Evolutionary conservation across 2,797 vertebrate species (phyloP).

Genomic region (Hoplostethus atlanticus): DNA sequence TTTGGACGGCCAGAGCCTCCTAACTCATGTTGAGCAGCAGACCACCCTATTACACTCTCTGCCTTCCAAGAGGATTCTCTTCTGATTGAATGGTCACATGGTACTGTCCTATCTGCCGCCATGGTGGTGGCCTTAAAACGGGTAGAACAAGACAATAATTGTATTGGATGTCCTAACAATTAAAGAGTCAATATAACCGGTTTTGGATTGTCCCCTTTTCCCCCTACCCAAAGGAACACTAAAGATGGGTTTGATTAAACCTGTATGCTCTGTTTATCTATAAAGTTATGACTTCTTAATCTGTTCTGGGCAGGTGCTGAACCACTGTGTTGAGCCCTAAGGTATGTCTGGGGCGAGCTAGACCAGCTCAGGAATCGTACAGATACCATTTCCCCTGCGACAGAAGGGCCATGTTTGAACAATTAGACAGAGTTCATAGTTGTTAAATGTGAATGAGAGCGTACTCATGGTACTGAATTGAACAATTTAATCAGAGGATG

Average conservation of each 20-base stretch:
- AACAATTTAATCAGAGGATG: conserved; percentile 53
- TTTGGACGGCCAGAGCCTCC: conserved; percentile 77
- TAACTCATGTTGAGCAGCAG: conserved; percentile 82
- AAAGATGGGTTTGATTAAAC: conserved; percentile 85
- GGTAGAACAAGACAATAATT: conserved; percentile 88
- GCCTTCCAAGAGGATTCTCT: conserved; percentile 84
- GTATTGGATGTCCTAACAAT: conserved; percentile 87
- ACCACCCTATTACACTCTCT: conserved; percentile 87
- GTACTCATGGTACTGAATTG: conserved; percentile 24
- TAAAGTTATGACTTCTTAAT: conserved; percentile 69
- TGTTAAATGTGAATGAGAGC: conserved; percentile 51
- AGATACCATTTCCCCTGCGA: conserved; percentile 59
- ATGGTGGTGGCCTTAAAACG: conserved; percentile 82
- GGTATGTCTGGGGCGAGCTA: conserved; percentile 66
- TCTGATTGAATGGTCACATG: conserved; percentile 84
- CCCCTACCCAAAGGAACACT: conserved; percentile 76
- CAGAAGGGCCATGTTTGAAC: conserved; percentile 41
- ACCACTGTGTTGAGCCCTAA: conserved; percentile 76
- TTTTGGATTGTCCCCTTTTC: conserved; percentile 76
- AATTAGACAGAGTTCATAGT: conserved; percentile 30
- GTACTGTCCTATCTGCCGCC: conserved; percentile 87
- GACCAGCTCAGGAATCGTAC: conserved; percentile 72
- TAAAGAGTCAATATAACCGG: conserved; percentile 85
- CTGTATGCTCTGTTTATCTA: conserved; percentile 79
- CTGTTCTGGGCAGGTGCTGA: conserved; percentile 70